These are phyloP conservation scores for Aramus guarauna DNA, from an alignment of 2,113 vertebrate species.

Conservation along the genomic window DNA sequence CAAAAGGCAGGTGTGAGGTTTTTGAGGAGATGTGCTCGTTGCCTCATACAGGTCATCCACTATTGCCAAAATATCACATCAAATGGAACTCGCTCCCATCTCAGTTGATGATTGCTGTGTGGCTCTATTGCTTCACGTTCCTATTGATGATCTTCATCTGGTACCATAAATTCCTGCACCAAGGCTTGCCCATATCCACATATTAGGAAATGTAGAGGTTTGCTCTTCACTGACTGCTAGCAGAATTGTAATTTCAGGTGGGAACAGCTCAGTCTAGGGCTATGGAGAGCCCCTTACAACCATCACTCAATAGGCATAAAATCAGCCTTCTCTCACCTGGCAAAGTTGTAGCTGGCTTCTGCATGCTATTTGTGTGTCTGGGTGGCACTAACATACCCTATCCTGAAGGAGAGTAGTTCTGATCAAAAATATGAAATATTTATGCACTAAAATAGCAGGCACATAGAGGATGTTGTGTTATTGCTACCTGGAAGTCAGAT, in stretches of 20 bases:
- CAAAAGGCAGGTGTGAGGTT: not conserved
- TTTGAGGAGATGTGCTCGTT: not conserved
- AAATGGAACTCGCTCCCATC: not conserved
- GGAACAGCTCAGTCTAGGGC: not conserved
- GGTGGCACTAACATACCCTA: not conserved
- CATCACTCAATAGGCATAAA: not conserved
- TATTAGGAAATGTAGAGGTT: not conserved
- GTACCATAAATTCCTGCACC: not conserved
- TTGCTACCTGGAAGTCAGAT: not conserved
- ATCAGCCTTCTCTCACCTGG: not conserved
- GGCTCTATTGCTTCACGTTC: not conserved
- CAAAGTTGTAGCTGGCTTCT: not conserved
- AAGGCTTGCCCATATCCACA: not conserved
- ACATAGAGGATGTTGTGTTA: too few relatives aligned
- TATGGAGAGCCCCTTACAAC: not conserved
- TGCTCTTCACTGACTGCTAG: not conserved
- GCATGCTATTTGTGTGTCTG: not conserved
- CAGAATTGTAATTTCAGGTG: not conserved
- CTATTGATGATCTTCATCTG: not conserved
- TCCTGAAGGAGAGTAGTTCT: not conserved
- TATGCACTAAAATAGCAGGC: not conserved
- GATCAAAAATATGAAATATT: not conserved
- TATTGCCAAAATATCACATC: not conserved
- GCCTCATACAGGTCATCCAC: not conserved
- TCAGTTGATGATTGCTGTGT: not conserved